phyloP scores from a whole-genome alignment of 2,797 vertebrate species.

The Sparus aurata region DNA sequence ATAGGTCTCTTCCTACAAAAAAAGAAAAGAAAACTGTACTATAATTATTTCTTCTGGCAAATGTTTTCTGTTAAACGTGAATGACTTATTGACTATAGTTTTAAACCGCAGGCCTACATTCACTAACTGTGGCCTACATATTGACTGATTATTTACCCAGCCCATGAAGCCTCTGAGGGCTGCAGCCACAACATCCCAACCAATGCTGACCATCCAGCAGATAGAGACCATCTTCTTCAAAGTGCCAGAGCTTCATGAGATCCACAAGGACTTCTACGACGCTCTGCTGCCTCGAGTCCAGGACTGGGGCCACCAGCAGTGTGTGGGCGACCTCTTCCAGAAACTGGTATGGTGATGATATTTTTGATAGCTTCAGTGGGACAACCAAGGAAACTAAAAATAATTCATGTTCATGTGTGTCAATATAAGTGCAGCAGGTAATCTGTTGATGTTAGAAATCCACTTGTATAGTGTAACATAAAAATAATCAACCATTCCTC shows the following conservation, averaged over 20 bases:
- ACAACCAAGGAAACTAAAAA: background rate
- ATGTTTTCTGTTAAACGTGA: background rate
- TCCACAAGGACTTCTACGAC: slow-evolving; percentile 98
- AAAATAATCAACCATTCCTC: background rate
- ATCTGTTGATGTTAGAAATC: background rate
- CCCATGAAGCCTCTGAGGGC: slow-evolving; percentile 99
- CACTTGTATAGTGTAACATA: background rate
- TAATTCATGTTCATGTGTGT: background rate
- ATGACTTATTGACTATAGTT: background rate
- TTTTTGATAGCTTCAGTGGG: background rate
- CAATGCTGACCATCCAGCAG: slow-evolving; percentile 94
- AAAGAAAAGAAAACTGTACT: background rate
- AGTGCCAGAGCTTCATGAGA: slow-evolving; percentile 97
- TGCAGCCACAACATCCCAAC: slow-evolving; percentile 97
- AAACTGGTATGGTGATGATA: slow-evolving; percentile 88
- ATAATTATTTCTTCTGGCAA: background rate
- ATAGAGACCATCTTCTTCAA: slow-evolving; percentile 99
- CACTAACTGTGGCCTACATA: background rate
- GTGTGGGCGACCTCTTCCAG: slow-evolving; percentile 98
- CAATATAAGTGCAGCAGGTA: background rate
- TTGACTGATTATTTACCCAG: slow-evolving; percentile 73
- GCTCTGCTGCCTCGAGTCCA: slow-evolving; percentile 93
- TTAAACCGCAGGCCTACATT: background rate
- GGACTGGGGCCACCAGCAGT: slow-evolving; percentile 94
- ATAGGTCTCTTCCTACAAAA: background rate